Percentiles rank a stretch among this genome's conserved stretches.
These are phyloP conservation scores for Burhinus bistriatus DNA, from an alignment of 2,113 vertebrate genomes.

Conservation along the genomic window DNA sequence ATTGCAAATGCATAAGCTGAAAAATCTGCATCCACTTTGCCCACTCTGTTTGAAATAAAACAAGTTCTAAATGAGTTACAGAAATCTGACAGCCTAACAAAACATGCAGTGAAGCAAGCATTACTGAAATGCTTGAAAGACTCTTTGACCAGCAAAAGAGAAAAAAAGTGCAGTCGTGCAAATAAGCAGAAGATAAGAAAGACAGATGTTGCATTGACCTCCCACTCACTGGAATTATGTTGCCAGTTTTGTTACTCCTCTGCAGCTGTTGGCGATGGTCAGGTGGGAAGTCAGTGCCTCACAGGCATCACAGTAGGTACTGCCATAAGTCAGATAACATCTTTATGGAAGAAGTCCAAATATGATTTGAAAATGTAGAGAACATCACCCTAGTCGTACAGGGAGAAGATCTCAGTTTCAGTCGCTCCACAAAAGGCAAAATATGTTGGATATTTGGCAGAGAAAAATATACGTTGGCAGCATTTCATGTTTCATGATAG, in stretches of 20 bases:
- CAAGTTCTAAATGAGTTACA: conserved; percentile 34
- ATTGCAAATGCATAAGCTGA: not conserved
- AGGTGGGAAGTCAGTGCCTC: conserved; percentile 5
- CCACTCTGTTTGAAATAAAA: not conserved
- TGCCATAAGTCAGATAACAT: conserved; percentile 47
- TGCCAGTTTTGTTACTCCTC: not conserved
- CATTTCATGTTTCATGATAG: not conserved
- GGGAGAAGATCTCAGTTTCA: conserved; percentile 32
- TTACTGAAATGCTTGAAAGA: conserved; percentile 40
- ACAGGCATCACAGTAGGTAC: conserved; percentile 11
- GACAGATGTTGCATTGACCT: conserved; percentile 26
- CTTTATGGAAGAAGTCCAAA: conserved; percentile 43
- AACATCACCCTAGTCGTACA: not conserved
- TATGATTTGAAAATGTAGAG: not conserved
- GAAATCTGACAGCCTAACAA: not conserved
- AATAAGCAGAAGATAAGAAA: conserved; percentile 50
- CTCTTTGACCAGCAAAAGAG: conserved; percentile 12
- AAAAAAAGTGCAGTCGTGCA: not conserved
- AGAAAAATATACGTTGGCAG: not conserved
- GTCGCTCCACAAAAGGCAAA: not conserved
- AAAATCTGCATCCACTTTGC: conserved; percentile 6
- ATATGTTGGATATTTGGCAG: conserved; percentile 9
- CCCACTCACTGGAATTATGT: not conserved
- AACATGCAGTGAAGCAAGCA: conserved; percentile 15
- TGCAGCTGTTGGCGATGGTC: conserved; percentile 27